Evolutionary conservation across 2,888 invertebrate genomes (phyloP), one percentile per base, ranked within the genome.

Genomic region (Cremastobaeus sp.): DNA sequence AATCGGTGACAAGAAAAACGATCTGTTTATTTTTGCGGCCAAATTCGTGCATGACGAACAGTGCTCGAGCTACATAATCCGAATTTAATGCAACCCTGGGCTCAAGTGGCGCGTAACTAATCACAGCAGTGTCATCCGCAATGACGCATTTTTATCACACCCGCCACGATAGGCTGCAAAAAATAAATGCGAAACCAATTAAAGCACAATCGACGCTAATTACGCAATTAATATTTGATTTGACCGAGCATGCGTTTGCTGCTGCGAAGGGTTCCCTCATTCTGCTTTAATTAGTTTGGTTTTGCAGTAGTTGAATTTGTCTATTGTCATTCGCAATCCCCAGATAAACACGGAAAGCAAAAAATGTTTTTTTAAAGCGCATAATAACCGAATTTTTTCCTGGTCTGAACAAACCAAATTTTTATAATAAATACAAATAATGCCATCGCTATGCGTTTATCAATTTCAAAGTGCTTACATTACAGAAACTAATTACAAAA

Each of bases 211-310:
- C 78, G 82, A 76, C 80, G 83, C 85, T 84, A 85, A 85, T 86
- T 85, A 82, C 82, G 73, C 81, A 77, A 85, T 86, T 84, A 85
- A 85, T 85, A 82, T 83, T 86, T 84, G 79, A 84, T 84, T 82
- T 78, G 79, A 60, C 66, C 79, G 76, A 74, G 72, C 77, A 70
- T 69, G 72, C 60, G 73, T 25, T 28, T 37, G 68, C 52, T 54
- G 50, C 14, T 60, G 65, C 48, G 60, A 60, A 55, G 48, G 60
- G 20, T 45, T 14, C 76, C 74, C 78, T 79, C 83, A 84, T 84
- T 83, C 79, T 75, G 79, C 82, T 84, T 85, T 85, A 85, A 85
- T 85, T 83, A 83, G 81, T 83, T 78, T 65, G 81, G 81, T 85
- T 85, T 83, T 82, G 81, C 78, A 79, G 77, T 79, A 81, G 81